phyloP scores from a whole-genome alignment of 2,888 invertebrate species.

The Brassicogethes aeneus region DNA sequence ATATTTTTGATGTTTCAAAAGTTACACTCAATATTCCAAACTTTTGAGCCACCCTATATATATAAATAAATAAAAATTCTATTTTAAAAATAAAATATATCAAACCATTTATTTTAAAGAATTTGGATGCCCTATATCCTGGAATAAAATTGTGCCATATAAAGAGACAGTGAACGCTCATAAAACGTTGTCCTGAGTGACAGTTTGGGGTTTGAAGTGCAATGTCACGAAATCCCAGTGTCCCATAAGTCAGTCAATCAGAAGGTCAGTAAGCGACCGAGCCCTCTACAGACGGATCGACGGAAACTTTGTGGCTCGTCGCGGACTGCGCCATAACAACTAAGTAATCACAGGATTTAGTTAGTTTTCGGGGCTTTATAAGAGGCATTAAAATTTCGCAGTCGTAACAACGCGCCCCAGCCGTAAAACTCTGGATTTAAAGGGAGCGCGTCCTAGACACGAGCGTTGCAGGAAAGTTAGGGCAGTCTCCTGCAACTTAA shows the following conservation, averaged over 20 bases:
- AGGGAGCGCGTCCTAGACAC: constrained; percentile 7
- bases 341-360: constrained; percentile 33
- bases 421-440: constrained; percentile 25
- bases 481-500: constrained; percentile 3
- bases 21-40: too few species aligned
- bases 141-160: too few species aligned
- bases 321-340: constrained; percentile 22
- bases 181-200: too few species aligned
- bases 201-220: too few species aligned
- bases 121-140: too few species aligned
- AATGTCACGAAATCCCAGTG: not conserved
- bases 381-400: constrained; percentile 34
- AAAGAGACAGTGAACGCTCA: too few species aligned
- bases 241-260: not conserved
- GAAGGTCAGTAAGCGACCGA: not conserved
- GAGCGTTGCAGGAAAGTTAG: not conserved
- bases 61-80: too few species aligned
- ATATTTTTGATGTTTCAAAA: too few species aligned
- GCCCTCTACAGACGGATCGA: too few species aligned
- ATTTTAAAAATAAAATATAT: too few species aligned
- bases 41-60: too few species aligned
- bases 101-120: too few species aligned
- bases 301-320: not conserved
- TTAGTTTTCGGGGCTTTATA: constrained; percentile 22
- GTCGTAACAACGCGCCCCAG: constrained; percentile 30